A percentile compares a stretch with the other conserved stretches of the same genome.
Evolutionary conservation across 2,888 invertebrate genomes (phyloP).

Genomic region (Ceraclea dissimilis): DNA sequence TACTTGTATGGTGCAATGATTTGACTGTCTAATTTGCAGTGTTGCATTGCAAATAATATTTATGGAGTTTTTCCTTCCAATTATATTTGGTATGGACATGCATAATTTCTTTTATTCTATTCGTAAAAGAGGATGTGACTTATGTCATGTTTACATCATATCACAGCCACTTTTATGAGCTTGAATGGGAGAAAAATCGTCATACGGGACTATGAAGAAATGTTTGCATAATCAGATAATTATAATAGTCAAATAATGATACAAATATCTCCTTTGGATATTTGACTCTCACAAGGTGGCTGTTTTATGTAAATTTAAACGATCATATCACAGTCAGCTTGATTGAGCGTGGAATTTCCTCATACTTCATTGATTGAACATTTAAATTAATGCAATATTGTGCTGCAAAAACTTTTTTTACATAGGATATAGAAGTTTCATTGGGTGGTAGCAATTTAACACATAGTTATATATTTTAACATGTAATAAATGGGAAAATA

Average conservation of each 20-base stretch:
- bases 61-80: no score
- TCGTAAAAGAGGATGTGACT: conserved; percentile 89
- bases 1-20: no score
- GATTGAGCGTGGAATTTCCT: conserved; percentile 67
- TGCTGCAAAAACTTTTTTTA: no score
- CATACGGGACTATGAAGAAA: neutral
- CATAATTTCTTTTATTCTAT: conserved; percentile 35
- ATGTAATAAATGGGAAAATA: no score
- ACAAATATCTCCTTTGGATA: conserved; percentile 20
- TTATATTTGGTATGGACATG: neutral
- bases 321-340: conserved; percentile 97
- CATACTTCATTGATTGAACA: neutral
- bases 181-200: conserved; percentile 45
- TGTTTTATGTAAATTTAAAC: conserved; percentile 63
- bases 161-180: conserved; percentile 99
- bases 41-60: no score
- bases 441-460: no score
- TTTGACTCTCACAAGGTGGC: conserved; percentile 81
- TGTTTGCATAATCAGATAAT: neutral
- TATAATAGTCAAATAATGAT: no score
- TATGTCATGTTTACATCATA: conserved; percentile 58
- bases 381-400: no score
- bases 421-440: no score
- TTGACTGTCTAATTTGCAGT: no score
- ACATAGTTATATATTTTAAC: no score